Conservation (phyloP, 2,113 vertebrate genomes). For the Corvus moneduloides region DNA sequence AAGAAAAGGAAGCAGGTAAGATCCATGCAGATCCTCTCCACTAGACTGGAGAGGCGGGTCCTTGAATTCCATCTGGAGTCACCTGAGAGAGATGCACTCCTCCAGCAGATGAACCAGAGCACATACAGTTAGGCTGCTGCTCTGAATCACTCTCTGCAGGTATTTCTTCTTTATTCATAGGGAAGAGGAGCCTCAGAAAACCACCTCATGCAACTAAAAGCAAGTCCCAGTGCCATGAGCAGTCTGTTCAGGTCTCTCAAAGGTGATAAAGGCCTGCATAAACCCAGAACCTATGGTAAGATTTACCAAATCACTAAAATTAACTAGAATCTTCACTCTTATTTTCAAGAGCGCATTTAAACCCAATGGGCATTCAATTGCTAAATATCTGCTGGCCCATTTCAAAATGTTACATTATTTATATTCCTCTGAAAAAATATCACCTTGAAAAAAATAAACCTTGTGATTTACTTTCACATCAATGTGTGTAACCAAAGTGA, state of each 20-base stretch:
- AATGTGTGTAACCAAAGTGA: neutral
- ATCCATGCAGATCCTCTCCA: neutral
- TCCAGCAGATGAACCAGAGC: constrained; percentile 7
- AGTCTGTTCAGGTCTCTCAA: neutral
- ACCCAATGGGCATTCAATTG: fast-evolving
- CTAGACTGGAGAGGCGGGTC: neutral
- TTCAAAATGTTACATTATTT: neutral
- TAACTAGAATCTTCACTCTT: neutral
- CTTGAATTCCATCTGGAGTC: neutral
- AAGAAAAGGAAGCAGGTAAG: neutral
- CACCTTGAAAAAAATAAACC: neutral
- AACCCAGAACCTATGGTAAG: neutral
- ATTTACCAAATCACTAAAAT: neutral
- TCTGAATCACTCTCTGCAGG: constrained; percentile 10
- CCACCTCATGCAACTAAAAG: neutral
- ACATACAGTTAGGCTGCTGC: neutral
- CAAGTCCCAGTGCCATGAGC: neutral
- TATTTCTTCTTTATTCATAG: neutral
- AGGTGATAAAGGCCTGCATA: neutral
- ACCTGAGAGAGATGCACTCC: neutral
- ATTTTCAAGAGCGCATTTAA: neutral
- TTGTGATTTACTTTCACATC: neutral
- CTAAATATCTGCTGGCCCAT: neutral
- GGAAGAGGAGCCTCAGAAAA: neutral
- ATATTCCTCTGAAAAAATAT: neutral